Evolutionary conservation across 2,888 invertebrate genomes (phyloP), one percentile per base, ranked within the genome.

Genomic region (Pogonocherus hispidulus): DNA sequence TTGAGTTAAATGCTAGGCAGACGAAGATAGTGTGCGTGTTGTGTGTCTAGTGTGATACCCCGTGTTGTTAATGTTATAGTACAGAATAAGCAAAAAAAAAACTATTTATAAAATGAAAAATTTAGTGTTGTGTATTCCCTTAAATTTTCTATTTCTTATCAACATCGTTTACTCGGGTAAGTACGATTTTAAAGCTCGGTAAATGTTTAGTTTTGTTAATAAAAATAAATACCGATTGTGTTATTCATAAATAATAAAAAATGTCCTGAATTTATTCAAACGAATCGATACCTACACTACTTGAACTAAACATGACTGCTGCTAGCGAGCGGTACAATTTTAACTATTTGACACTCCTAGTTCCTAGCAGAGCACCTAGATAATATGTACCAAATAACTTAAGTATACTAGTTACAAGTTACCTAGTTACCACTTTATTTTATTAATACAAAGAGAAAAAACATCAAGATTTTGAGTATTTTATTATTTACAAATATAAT

Each of bases 41-140:
- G 74, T 73, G 78, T 75, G 77, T 74, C 69, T 68, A 72, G 75
- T 72, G 71, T 67, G 63, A 60, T 64, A 66, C 37, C 54, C 54
- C 65, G 72, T 73, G 71, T 71, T 68, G 71, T 76, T 76, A 60
- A 76, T 76, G 76, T 71, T 76, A 68, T 74, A 74, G 72, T 72
- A 75, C 60, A 69, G 37, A 72, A 70, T 62, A 57, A 65, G 59
- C 46, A 54, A 63, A 74, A 72, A 63, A 74, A 72, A 70, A 72
- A 71, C 71, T 65, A 66, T 66, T 70, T 73, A 70, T 71, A 79
- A 80, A 81, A 83, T 83, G 83, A 83, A 81, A 79, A 81, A 81
- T 78, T 81, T 81, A 76, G 80, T 83, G 80, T 76, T 78, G 77
- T 81, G 80, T 79, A 76, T 79, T 81, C 73, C 78, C 74, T 79